Evolutionary conservation across 2,113 vertebrate genomes (phyloP).

Genomic region (Thamnaconus septentrionalis): DNA sequence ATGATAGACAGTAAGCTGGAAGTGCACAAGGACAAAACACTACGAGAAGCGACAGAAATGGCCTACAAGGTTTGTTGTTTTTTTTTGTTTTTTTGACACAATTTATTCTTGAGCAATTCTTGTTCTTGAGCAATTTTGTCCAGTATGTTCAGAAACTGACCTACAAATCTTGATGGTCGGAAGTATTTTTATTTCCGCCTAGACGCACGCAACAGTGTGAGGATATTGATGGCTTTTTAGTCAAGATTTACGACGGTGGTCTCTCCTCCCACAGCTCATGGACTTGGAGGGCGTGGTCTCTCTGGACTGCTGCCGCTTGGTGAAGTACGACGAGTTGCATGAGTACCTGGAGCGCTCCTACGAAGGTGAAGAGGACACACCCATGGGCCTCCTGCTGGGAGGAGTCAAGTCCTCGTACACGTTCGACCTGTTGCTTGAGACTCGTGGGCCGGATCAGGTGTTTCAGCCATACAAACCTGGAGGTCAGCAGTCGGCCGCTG

Average conservation of each 20-base stretch:
- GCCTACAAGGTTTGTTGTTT: slow-evolving; percentile 85
- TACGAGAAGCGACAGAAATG: slow-evolving; percentile 92
- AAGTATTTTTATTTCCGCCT: neutral
- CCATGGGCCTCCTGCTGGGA: slow-evolving; percentile 93
- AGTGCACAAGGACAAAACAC: slow-evolving; percentile 96
- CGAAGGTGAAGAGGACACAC: slow-evolving; percentile 92
- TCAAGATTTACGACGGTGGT: too few relatives aligned
- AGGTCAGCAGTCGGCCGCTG: slow-evolving; percentile 75
- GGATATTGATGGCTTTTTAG: neutral
- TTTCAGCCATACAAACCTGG: slow-evolving; percentile 98
- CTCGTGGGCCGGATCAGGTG: slow-evolving; percentile 86
- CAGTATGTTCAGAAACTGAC: too few relatives aligned
- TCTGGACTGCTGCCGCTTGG: slow-evolving; percentile 92
- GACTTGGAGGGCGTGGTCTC: slow-evolving; percentile 87
- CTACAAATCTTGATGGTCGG: too few relatives aligned
- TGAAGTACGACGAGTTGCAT: slow-evolving; percentile 98
- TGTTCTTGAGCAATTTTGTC: too few relatives aligned
- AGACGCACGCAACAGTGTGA: neutral
- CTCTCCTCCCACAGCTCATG: slow-evolving; percentile 83
- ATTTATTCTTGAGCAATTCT: neutral
- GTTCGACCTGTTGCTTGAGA: slow-evolving; percentile 96
- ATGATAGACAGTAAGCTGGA: slow-evolving; percentile 99
- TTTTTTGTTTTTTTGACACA: neutral
- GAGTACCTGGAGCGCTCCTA: slow-evolving; percentile 97
- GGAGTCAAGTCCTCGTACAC: slow-evolving; percentile 98